Conservation (phyloP, 2,113 vertebrate genomes). For the Chaetodon auriga region DNA sequence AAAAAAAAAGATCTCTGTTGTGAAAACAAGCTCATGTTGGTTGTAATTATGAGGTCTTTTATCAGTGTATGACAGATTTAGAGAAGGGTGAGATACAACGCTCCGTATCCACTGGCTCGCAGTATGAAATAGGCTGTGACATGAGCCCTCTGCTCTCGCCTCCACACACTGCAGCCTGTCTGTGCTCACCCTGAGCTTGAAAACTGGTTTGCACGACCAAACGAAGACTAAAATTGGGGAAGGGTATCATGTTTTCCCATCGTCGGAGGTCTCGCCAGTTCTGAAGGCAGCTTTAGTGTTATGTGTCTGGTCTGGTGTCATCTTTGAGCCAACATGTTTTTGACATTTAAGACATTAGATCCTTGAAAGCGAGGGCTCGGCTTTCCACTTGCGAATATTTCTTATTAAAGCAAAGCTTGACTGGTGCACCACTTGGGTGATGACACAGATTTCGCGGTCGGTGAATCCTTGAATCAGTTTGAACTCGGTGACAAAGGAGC, state of each 20-base stretch:
- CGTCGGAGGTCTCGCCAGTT: background rate
- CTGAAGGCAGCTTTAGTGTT: constrained; percentile 23
- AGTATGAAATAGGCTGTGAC: background rate
- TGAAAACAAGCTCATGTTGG: constrained; percentile 40
- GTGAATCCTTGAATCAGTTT: background rate
- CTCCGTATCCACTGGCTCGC: background rate
- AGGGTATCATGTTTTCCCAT: constrained; percentile 17
- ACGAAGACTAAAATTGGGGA: background rate
- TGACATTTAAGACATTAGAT: constrained; percentile 48
- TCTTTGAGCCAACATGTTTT: constrained; percentile 45
- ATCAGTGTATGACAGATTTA: background rate
- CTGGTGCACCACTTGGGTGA: background rate
- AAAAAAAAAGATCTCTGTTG: constrained; percentile 11
- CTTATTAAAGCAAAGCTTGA: constrained; percentile 11
- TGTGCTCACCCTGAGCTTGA: background rate
- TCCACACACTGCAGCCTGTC: constrained; percentile 15
- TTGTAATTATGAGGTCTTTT: constrained; percentile 27
- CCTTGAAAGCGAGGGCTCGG: constrained; percentile 40
- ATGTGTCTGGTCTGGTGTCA: constrained; percentile 23
- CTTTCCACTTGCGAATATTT: constrained; percentile 7
- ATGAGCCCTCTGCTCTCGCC: constrained; percentile 7
- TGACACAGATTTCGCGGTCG: constrained; percentile 6
- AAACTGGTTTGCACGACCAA: constrained; percentile 6
- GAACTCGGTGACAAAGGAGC: background rate
- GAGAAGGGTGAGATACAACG: background rate